Evolutionary conservation across 2,797 vertebrate genomes (phyloP).

Genomic region (Cuniculus paca): DNA sequence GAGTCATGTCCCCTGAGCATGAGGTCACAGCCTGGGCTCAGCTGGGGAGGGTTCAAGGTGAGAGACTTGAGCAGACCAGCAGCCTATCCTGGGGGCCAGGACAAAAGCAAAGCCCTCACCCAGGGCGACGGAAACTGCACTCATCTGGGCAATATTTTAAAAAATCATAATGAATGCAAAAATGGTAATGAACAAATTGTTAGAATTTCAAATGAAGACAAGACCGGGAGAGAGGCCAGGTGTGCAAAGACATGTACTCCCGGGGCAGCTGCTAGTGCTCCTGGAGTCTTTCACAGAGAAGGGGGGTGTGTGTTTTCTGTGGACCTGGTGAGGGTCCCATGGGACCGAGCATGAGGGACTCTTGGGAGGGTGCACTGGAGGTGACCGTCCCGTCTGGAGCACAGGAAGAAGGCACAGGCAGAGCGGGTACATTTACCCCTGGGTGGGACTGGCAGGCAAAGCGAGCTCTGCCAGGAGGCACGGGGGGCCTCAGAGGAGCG

Average conservation of each 20-base stretch:
- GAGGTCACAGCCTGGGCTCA: neutral
- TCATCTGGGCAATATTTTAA: too few relatives aligned
- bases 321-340: neutral
- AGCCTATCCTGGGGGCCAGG: neutral
- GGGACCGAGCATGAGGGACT: neutral
- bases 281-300: neutral
- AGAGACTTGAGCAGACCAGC: neutral
- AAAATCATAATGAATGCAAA: neutral
- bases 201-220: neutral
- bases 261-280: accelerated
- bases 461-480: neutral
- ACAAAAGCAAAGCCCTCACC: neutral
- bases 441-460: too few relatives aligned
- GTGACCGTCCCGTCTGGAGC: neutral
- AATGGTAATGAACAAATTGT: neutral
- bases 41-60: neutral
- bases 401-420: neutral
- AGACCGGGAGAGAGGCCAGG: neutral
- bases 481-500: neutral
- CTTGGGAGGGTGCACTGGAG: neutral
- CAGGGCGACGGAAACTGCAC: neutral
- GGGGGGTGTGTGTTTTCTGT: neutral
- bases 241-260: accelerated
- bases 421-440: neutral
- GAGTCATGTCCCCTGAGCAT: neutral